Conservation (phyloP, 2,888 invertebrate species). For the Neocrepidodera transversa region DNA sequence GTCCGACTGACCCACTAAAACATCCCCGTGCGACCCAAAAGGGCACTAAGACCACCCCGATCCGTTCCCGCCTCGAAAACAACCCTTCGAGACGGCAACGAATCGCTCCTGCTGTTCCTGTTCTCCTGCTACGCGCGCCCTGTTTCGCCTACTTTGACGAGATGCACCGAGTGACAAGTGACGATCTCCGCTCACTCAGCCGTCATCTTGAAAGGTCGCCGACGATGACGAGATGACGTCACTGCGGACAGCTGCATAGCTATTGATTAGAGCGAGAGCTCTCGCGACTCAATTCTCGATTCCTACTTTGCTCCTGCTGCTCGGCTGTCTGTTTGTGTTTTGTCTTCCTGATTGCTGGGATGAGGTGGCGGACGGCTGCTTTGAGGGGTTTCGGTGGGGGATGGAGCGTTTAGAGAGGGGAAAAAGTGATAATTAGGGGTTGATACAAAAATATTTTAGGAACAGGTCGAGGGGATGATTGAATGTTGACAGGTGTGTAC, state of each 20-base stretch:
- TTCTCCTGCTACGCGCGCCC: conserved; percentile 41
- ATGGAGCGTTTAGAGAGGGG: not conserved
- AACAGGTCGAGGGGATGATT: too few species aligned
- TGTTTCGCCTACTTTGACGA: conserved; percentile 44
- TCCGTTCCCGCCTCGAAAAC: conserved; percentile 9
- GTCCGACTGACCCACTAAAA: conserved; percentile 17
- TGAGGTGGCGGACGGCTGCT: conserved; percentile 11
- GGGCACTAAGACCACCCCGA: conserved; percentile 12
- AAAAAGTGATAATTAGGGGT: too few species aligned
- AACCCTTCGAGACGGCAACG: conserved; percentile 27
- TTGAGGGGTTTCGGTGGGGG: not conserved
- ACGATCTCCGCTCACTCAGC: conserved; percentile 42
- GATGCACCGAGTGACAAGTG: conserved; percentile 42
- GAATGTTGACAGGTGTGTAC: too few species aligned
- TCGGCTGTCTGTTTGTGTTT: conserved; percentile 31
- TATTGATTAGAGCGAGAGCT: conserved; percentile 55
- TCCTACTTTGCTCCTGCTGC: conserved; percentile 45
- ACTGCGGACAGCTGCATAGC: conserved; percentile 61
- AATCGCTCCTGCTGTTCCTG: conserved; percentile 35
- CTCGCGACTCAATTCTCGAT: conserved; percentile 12
- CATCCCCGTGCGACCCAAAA: not conserved
- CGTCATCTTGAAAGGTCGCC: conserved; percentile 33
- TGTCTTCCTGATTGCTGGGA: conserved; percentile 19
- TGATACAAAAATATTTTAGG: too few species aligned
- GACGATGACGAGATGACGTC: conserved; percentile 56